Evolutionary conservation across 2,797 vertebrate genomes (phyloP).

Genomic region (Anabacerthia variegaticeps): DNA sequence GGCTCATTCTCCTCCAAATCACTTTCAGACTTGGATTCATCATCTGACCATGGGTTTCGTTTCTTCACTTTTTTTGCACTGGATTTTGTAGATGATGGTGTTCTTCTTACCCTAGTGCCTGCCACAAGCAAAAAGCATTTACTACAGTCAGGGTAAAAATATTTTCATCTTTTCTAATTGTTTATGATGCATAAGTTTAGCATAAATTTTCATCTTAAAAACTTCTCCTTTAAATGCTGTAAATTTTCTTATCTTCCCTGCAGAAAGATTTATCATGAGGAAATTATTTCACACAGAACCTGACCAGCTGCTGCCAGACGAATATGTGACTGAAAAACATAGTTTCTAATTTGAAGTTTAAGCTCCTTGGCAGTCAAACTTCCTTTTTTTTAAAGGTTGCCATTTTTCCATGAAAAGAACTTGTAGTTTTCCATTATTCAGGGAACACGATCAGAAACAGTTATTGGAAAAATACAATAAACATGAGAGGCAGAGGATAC

Average conservation of each 20-base stretch:
- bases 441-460: not conserved
- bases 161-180: not conserved
- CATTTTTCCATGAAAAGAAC: not conserved
- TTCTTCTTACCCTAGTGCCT: conserved; percentile 86
- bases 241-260: not conserved
- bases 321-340: not conserved
- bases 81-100: conserved; percentile 81
- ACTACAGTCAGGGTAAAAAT: not conserved
- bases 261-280: not conserved
- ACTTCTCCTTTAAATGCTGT: not conserved
- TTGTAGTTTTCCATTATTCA: not conserved
- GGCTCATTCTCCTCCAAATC: conserved; percentile 89
- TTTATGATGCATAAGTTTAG: not conserved
- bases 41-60: conserved; percentile 97
- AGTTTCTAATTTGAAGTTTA: not conserved
- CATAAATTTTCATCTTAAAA: not conserved
- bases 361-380: not conserved
- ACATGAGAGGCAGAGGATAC: not conserved
- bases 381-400: not conserved
- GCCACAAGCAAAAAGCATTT: conserved; percentile 34
- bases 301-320: not conserved
- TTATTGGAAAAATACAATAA: not conserved
- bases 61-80: conserved; percentile 91
- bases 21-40: conserved; percentile 91
- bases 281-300: not conserved